These are phyloP conservation scores for Liposcelis brunnea DNA, from an alignment of 2,888 invertebrate species.

Conservation along the genomic window DNA sequence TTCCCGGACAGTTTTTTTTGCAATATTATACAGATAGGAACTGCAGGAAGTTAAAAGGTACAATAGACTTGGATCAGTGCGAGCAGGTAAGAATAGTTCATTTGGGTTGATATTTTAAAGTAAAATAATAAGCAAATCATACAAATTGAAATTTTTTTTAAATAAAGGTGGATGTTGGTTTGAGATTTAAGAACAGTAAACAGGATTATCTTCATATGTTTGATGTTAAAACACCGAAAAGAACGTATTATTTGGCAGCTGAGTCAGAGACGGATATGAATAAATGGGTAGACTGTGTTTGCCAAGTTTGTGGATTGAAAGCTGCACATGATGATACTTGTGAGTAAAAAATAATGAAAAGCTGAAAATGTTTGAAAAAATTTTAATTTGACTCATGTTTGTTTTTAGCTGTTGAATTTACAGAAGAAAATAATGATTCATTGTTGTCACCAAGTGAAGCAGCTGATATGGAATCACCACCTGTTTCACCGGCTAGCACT, in stretches of 20 bases:
- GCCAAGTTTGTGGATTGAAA: constrained; percentile 76
- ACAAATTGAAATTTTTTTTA: constrained; percentile 6
- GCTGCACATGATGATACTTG: constrained; percentile 40
- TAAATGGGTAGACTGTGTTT: constrained; percentile 88
- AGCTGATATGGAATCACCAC: constrained; percentile 28
- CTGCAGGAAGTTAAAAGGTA: constrained; percentile 70
- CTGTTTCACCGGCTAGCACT: constrained; percentile 40
- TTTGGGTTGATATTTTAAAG: not conserved
- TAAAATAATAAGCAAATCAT: constrained; percentile 6
- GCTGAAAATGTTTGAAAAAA: constrained; percentile 1
- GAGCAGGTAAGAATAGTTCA: constrained; percentile 54
- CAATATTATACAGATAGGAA: constrained; percentile 84
- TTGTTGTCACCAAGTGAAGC: not conserved
- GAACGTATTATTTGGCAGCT: constrained; percentile 84
- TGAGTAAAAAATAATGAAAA: constrained; percentile 18
- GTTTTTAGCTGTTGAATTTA: constrained; percentile 5
- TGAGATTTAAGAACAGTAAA: constrained; percentile 65
- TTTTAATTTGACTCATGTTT: not conserved
- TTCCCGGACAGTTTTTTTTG: constrained; percentile 84
- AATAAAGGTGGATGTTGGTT: constrained; percentile 61
- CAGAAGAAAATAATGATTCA: constrained; percentile 6
- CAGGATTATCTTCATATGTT: constrained; percentile 73
- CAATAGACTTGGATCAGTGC: constrained; percentile 87
- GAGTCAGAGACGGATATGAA: constrained; percentile 86
- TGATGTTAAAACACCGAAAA: constrained; percentile 71